Percentiles rank a stretch among this genome's conserved stretches.
Conservation (phyloP, 35 echinoderm and acorn worm genomes). For the Heliocidaris tuberculata region DNA sequence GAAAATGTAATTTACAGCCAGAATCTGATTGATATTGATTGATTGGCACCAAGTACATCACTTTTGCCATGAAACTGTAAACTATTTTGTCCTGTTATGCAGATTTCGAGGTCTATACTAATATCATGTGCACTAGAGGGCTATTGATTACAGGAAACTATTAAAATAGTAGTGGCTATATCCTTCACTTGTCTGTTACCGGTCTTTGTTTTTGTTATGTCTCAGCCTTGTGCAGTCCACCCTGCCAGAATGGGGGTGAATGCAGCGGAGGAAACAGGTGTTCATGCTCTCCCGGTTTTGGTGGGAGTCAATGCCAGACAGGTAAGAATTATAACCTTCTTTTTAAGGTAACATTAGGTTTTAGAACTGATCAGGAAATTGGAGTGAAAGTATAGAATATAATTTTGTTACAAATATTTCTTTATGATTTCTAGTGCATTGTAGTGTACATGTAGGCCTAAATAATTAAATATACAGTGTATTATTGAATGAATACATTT, state of each 20-base stretch:
- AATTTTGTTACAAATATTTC: neutral
- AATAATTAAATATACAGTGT: neutral
- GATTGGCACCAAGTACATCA: too few species aligned
- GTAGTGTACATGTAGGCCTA: neutral
- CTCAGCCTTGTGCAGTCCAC: conserved; percentile 78
- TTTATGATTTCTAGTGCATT: neutral
- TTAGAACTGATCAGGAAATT: neutral
- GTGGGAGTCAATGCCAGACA: conserved; percentile 78
- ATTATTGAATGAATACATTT: too few species aligned
- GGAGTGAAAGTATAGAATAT: neutral
- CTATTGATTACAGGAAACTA: neutral
- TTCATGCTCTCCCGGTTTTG: conserved; percentile 85
- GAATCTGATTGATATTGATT: too few species aligned
- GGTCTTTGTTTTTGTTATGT: conserved; percentile 47
- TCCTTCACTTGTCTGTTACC: conserved; percentile 7
- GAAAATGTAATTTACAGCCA: too few species aligned
- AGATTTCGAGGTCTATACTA: neutral
- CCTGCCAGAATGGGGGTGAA: conserved; percentile 80
- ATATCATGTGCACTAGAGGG: neutral
- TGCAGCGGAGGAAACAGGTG: conserved; percentile 82
- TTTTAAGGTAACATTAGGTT: neutral
- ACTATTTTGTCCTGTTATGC: neutral
- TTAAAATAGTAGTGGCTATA: neutral
- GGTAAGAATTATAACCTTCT: conserved; percentile 57
- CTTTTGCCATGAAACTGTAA: too few species aligned